Base-by-base conservation (phyloP, 2,113 vertebrate genomes). In the Gasterosteus nipponicus region DNA sequence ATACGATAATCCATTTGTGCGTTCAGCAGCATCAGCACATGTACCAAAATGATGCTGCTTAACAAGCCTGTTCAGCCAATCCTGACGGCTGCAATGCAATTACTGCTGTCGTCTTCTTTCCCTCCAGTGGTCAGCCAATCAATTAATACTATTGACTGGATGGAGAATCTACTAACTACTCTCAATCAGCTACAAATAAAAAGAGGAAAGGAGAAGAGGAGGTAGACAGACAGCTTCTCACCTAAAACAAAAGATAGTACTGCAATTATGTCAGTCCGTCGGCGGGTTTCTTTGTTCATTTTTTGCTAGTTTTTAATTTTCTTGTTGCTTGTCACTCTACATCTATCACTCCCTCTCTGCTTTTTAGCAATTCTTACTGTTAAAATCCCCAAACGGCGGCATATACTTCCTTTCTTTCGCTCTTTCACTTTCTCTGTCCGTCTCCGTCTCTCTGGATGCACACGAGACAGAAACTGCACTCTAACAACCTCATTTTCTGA, bases 401-500 rank as follows among this genome's bases (percentile, higher is more conserved):
- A 60, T 71, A 6, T 53, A 57, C 70, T 16, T 31, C 62, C 59
- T 41, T 19, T 46, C 11, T 54, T 9, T 41, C 41, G 46, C 29
- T 54, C 11, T 58, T 39, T 60, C 11, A 10, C 54, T 41, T 29
- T 60, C 31, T 41, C 10, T 54, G n/a, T 41, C 46, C 53, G 41
- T 57, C 19, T 61, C 41, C 18, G 7, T 69, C 61, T 78, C 42
- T 49, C 6, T 84, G 70, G 42, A 82, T 73, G 65, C 68, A 78
- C 61, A 63, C 54, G 29, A 69, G 69, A 79, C 80, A 85, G 80
- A 63, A 85, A 64, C 64, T 69, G 81, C 88, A 86, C 75, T 82
- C 83, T 90, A 91, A 92, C 86, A 88, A 90, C 78, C 87, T 90
- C 64, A 90, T 93, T 91, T 92, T 90, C 86, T 81, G 81, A 88